Base-by-base conservation (phyloP, 2,113 vertebrate genomes). In the Ranitomeya variabilis region DNA sequence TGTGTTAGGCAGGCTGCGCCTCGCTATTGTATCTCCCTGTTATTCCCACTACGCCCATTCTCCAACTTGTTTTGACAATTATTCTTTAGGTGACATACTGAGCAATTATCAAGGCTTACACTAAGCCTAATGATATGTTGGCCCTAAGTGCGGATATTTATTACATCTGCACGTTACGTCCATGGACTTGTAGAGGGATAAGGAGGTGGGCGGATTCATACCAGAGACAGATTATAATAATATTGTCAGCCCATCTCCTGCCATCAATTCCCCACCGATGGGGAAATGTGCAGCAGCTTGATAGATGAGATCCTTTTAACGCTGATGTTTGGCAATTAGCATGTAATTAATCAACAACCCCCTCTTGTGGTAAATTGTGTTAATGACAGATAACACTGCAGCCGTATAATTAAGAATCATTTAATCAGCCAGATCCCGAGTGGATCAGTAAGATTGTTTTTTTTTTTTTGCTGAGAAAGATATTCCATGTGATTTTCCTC, bases 321-420 rank as follows among this genome's bases (percentile, higher is more conserved):
- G 52, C 77, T 80, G 80, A 80, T 87, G 73, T 37, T 86, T 86
- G 60, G 85, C 85, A 87, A 87, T 87, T 87, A 87, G 86, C 77
- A 80, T 57, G 51, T 64, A 87, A 87, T 87, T 80, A 87, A 87
- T 87, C 78, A 87, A 80, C 86, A 87, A 78, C 64, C 57, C 86
- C 86, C 86, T 69, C 77, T 87, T 71, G 86, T 71, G 86, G 86
- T 26, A 87, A 87, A 54, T 87, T 57, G 76, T 66, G n/a, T 64
- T 87, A 80, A 87, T 66, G 78, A 80, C 77, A 80, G 86, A 86
- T 73, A 85, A 60, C 77, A 9, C 78, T 57, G 78, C 78, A 87
- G 78, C 23, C 37, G 12, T 71, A 71, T 71, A 87, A 80, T 87
- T 87, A 87, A 87, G 64, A 71, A 87, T 80, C 77, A 87, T 80